Evolutionary conservation across 2,888 invertebrate genomes (phyloP).

Genomic region (Ophonus ardosiacus): DNA sequence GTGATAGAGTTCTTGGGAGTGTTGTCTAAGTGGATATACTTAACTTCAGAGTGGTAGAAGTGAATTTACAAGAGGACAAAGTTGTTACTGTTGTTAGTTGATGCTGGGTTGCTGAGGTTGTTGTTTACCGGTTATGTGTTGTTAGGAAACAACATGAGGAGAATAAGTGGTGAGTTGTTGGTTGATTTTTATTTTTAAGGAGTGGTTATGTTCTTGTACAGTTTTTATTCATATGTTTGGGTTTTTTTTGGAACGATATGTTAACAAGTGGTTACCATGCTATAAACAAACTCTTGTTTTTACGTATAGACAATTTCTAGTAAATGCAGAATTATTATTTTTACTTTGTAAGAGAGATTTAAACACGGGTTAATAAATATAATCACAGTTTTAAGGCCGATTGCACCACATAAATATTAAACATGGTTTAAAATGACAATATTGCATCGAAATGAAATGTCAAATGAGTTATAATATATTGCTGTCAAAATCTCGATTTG

Average conservation of each 20-base stretch:
- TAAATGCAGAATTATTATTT: not conserved
- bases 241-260: not conserved
- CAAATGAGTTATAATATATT: no score
- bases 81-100: not conserved
- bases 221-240: not conserved
- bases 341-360: not conserved
- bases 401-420: no score
- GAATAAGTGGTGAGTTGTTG: constrained; percentile 28
- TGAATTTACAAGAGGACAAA: not conserved
- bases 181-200: no score
- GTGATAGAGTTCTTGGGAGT: not conserved
- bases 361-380: no score
- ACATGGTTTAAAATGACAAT: no score
- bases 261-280: no score
- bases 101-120: not conserved
- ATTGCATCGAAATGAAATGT: no score
- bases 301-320: not conserved
- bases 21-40: not conserved
- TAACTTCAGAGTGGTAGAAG: not conserved
- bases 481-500: no score
- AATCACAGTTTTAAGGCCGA: no score
- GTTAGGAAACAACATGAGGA: constrained; percentile 21
- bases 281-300: not conserved
- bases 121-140: not conserved
- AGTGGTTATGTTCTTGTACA: not conserved